Conservation (phyloP, 2,888 invertebrate species). For the Archaeoteleia sp. region DNA sequence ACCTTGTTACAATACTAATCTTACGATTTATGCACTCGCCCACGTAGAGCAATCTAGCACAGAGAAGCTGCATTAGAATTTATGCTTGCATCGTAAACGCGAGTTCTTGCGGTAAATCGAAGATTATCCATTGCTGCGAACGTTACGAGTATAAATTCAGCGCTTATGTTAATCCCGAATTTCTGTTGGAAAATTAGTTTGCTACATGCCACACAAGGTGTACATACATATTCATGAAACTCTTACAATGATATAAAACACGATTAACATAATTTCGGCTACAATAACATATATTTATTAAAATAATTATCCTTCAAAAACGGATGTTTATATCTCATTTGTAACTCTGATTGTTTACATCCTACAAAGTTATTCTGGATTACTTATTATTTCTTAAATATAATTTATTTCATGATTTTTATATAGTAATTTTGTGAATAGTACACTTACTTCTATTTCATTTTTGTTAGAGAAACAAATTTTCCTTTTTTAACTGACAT, state of each 20-base stretch:
- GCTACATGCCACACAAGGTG: constrained; percentile 6
- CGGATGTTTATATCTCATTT: no score
- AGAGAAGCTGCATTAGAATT: constrained; percentile 20
- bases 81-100: constrained; percentile 19
- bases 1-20: constrained; percentile 33
- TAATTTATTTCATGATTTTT: no score
- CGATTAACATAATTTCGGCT: not conserved
- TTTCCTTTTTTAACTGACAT: no score
- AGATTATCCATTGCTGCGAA: constrained; percentile 30
- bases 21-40: constrained; percentile 35
- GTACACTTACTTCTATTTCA: no score
- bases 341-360: no score
- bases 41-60: constrained; percentile 19
- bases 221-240: constrained; percentile 11
- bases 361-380: no score
- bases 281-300: constrained; percentile 1
- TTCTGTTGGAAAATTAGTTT: constrained; percentile 21
- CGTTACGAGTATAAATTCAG: constrained; percentile 24
- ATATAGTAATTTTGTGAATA: no score
- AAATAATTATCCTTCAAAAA: no score
- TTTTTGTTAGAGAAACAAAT: no score
- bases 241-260: not conserved
- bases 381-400: no score
- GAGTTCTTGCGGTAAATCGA: constrained; percentile 35
- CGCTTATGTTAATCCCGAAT: constrained; percentile 19